Evolutionary conservation across 2,888 invertebrate genomes (phyloP).

Genomic region (Macropis europaea): DNA sequence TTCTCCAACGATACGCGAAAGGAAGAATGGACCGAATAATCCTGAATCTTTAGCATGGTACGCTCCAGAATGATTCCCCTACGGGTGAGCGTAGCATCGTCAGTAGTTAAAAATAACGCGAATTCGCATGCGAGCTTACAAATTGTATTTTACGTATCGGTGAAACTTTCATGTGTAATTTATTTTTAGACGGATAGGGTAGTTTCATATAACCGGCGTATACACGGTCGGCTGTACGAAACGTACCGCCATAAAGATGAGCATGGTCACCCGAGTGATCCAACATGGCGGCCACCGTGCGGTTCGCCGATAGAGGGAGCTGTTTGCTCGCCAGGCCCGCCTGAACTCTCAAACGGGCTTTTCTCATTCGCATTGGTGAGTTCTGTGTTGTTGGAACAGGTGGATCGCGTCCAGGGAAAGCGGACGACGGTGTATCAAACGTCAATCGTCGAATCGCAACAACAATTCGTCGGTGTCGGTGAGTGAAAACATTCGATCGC

Average conservation of each 20-base stretch:
- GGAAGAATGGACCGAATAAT: too few species aligned
- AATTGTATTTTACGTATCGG: not conserved
- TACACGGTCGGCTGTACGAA: not conserved
- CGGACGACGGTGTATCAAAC: slow-evolving; percentile 53
- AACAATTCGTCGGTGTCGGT: slow-evolving; percentile 46
- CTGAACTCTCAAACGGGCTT: slow-evolving; percentile 50
- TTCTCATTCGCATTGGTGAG: slow-evolving; percentile 66
- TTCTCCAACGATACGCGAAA: too few species aligned
- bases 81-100: too few species aligned
- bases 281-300: slow-evolving; percentile 35
- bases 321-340: slow-evolving; percentile 26
- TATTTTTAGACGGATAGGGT: not conserved
- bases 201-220: not conserved
- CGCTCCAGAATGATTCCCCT: too few species aligned
- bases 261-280: slow-evolving; percentile 8
- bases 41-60: too few species aligned
- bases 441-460: slow-evolving; percentile 44
- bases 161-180: not conserved
- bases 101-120: not conserved
- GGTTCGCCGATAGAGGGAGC: slow-evolving; percentile 31
- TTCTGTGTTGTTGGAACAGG: slow-evolving; percentile 68
- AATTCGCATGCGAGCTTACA: not conserved
- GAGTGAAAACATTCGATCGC: slow-evolving; percentile 50
- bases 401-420: slow-evolving; percentile 67
- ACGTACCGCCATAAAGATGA: slow-evolving; percentile 29